Evolutionary conservation across 2,797 vertebrate species (phyloP), one percentile per base, ranked within the genome.

Genomic region (Pangasius krempfi): DNA sequence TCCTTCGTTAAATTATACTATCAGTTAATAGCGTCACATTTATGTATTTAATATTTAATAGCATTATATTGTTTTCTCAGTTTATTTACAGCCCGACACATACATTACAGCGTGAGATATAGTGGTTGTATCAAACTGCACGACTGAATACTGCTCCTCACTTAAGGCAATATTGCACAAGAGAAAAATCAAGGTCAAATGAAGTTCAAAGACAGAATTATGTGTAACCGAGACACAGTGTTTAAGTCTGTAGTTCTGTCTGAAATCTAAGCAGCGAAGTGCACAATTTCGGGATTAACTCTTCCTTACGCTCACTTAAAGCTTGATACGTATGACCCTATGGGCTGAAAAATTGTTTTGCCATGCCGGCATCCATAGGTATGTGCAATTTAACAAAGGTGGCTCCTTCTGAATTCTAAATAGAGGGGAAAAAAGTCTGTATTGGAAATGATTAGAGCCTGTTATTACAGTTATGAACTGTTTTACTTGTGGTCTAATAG

Each of bases 361-460:
- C 5, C 25, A 30, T 33, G 7, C n/a, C 9, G 5, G 56, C 52
- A 30, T 18, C 12, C 16, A 56, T 30, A 33, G 2, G 18, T 0
- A 1, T 56, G 14, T 37, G 30, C 1, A 25, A 58, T 56, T 80
- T 80, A 30, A 56, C 1, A 56, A 56, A 78, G 27, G 1, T 18
- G 14, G 5, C 47, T 78, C 52, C n/a, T 18, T 80, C 7, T 56
- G 18, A 20, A 56, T 80, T 80, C 12, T 80, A 54, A 12, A n/a
- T 50, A 76, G 8, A 76, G 27, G 37, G 25, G 18, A 0, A 18
- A 30, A 52, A 44, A 50, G 22, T 56, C 87, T 25, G 81, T 76
- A 82, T 62, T 82, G 66, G 66, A 83, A 84, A 88, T 79, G n/a
- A 70, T 78, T 68, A n/a, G 44, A 78, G 82, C 52, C 44, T 84